These are phyloP conservation scores for Zophobas atratus DNA, from an alignment of 1,140 invertebrate genomes.

Conservation along the genomic window DNA sequence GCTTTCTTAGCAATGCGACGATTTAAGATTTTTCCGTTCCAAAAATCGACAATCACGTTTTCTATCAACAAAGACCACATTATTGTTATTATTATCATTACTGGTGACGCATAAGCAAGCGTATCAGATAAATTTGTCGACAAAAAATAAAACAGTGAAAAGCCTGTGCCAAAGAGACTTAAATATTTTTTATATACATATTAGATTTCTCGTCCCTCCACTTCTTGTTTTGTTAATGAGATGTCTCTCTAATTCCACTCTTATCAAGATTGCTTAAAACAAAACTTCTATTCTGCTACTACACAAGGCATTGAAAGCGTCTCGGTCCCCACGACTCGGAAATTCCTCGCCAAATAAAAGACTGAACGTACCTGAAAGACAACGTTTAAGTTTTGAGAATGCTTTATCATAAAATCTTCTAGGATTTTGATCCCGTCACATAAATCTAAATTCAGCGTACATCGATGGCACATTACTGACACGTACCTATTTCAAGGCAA, in stretches of 20 bases:
- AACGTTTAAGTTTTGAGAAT: background rate
- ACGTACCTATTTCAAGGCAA: constrained; percentile 27
- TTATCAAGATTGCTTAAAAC: constrained; percentile 23
- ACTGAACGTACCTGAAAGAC: background rate
- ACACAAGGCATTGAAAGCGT: background rate
- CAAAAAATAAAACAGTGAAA: too few relatives aligned
- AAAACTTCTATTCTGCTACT: constrained; percentile 3
- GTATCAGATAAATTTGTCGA: too few relatives aligned
- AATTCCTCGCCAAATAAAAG: background rate
- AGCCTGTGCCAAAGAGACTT: too few relatives aligned
- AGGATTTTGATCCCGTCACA: background rate
- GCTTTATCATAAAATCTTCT: background rate
- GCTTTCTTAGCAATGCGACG: too few relatives aligned
- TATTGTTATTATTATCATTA: too few relatives aligned
- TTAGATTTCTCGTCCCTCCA: background rate
- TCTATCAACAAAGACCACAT: too few relatives aligned
- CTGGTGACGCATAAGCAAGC: too few relatives aligned
- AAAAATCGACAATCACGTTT: too few relatives aligned
- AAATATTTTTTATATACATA: too few relatives aligned
- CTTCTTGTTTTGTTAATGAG: constrained; percentile 50
- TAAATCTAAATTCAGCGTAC: constrained; percentile 29
- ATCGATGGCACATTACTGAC: constrained; percentile 8
- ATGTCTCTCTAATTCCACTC: constrained; percentile 46
- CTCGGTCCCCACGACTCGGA: background rate
- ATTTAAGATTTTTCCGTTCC: too few relatives aligned